Evolutionary conservation across 1,140 invertebrate genomes (phyloP).

Genomic region (Panonychus citri): DNA sequence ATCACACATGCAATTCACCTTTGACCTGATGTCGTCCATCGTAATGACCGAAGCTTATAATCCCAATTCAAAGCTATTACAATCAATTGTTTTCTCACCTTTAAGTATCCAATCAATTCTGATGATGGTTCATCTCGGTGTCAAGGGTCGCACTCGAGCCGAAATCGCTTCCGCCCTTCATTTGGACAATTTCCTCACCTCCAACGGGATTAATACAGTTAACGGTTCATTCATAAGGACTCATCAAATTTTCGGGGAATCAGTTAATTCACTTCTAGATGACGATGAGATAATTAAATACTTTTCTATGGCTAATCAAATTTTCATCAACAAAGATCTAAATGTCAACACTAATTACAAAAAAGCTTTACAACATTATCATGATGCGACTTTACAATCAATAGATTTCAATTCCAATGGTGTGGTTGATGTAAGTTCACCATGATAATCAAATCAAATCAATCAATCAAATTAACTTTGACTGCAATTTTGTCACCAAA

Average conservation of each 20-base stretch:
- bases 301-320: constrained; percentile 12
- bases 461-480: too few species aligned
- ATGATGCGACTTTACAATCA: constrained; percentile 31
- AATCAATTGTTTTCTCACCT: constrained; percentile 43
- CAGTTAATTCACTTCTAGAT: constrained; percentile 9
- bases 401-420: constrained; percentile 31
- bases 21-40: constrained; percentile 8
- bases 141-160: constrained; percentile 55
- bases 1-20: constrained; percentile 11
- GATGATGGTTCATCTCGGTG: constrained; percentile 66
- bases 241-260: constrained; percentile 13
- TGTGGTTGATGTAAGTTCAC: background rate
- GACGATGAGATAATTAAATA: constrained; percentile 8
- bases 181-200: constrained; percentile 20
- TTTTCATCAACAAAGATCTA: constrained; percentile 12
- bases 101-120: constrained; percentile 57
- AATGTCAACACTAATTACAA: constrained; percentile 7
- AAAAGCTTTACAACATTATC: constrained; percentile 10
- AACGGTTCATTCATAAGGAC: constrained; percentile 3
- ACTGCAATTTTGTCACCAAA: constrained; percentile 12
- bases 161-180: constrained; percentile 66
- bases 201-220: constrained; percentile 1
- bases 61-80: constrained; percentile 2
- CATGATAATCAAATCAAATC: background rate
- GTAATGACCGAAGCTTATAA: constrained; percentile 4